phyloP scores from a whole-genome alignment of 2,888 invertebrate species.

The Malthinus flaveolus region DNA sequence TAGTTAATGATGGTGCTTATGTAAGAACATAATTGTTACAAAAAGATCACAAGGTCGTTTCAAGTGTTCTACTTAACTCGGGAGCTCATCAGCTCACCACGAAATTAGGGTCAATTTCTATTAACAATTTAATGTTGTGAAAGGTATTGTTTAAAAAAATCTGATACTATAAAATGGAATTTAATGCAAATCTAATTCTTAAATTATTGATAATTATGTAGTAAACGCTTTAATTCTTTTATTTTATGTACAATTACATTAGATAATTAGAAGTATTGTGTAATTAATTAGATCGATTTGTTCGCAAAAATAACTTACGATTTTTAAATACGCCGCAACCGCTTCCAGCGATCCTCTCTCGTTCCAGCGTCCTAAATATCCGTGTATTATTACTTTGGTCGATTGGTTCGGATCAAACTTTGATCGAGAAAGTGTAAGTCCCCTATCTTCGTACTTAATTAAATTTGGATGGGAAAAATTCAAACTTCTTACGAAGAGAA shows the following conservation, averaged over 20 bases:
- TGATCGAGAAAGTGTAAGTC: slow-evolving; percentile 54
- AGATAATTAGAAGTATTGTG: neutral
- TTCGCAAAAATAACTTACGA: slow-evolving; percentile 51
- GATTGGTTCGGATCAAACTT: slow-evolving; percentile 54
- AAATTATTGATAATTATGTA: too few species aligned
- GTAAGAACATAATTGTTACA: neutral
- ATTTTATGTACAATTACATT: too few species aligned
- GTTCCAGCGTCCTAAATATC: slow-evolving; percentile 61
- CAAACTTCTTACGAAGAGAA: slow-evolving; percentile 54
- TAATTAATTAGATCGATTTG: neutral
- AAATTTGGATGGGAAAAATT: slow-evolving; percentile 52
- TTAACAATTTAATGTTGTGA: too few species aligned
- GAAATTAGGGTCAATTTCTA: too few species aligned
- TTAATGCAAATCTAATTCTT: too few species aligned
- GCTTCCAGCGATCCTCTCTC: slow-evolving; percentile 55
- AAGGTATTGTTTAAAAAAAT: too few species aligned
- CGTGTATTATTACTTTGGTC: slow-evolving; percentile 61
- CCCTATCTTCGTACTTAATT: slow-evolving; percentile 56
- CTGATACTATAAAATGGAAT: too few species aligned
- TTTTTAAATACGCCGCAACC: slow-evolving; percentile 55
- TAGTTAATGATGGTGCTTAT: neutral
- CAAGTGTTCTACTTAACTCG: too few species aligned
- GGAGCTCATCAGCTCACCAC: too few species aligned
- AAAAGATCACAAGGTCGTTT: too few species aligned
- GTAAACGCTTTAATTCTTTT: too few species aligned